These are phyloP conservation scores for Trinectes maculatus DNA, from an alignment of 2,113 vertebrate species.

Conservation along the genomic window DNA sequence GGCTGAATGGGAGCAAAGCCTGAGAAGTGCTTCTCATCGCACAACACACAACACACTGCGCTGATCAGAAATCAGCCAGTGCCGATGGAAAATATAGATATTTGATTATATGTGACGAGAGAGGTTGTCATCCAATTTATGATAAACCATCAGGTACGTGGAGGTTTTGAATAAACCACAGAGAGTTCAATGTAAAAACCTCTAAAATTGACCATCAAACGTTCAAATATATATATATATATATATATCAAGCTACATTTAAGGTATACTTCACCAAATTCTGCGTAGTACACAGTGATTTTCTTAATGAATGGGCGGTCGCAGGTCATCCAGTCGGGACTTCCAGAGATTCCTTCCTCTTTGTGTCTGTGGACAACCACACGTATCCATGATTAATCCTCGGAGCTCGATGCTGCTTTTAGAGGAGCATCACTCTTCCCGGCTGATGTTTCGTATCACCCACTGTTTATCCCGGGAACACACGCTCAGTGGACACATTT, in stretches of 20 bases:
- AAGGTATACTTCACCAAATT: too few species aligned
- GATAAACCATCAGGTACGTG: background rate
- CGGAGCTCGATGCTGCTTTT: constrained; percentile 67
- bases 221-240: too few species aligned
- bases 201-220: too few species aligned
- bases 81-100: constrained; percentile 10
- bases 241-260: too few species aligned
- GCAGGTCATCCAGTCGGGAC: too few species aligned
- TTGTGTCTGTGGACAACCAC: constrained; percentile 13
- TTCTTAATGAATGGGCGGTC: too few species aligned
- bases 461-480: constrained; percentile 71
- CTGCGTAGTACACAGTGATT: too few species aligned
- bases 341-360: too few species aligned
- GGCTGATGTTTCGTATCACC: constrained; percentile 73
- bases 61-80: constrained; percentile 8
- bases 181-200: background rate
- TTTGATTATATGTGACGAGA: background rate
- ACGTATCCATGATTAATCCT: constrained; percentile 35
- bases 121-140: background rate
- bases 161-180: too few species aligned
- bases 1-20: constrained; percentile 38
- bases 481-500: constrained; percentile 45
- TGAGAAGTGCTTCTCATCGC: constrained; percentile 26
- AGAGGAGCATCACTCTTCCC: too few species aligned
- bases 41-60: constrained; percentile 10